phyloP scores from a whole-genome alignment of 2,113 vertebrate species.

The Misgurnus mizolepis region DNA sequence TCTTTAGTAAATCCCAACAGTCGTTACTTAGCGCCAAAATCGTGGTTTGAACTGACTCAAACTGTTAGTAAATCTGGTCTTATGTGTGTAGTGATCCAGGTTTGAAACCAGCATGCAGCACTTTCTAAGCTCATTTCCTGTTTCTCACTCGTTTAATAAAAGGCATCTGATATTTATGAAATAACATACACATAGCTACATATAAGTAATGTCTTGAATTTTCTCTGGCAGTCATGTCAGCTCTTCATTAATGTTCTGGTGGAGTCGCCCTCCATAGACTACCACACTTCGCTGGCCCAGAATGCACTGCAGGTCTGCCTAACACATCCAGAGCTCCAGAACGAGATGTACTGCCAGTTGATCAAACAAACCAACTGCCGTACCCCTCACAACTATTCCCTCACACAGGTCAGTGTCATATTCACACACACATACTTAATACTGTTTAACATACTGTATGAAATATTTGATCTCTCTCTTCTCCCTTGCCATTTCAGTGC shows the following conservation, averaged over 20 bases:
- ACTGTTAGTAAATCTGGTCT: too few species aligned
- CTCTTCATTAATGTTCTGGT: constrained; percentile 90
- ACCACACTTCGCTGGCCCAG: constrained; percentile 88
- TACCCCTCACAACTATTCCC: constrained; percentile 80
- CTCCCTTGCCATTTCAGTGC: constrained; percentile 68
- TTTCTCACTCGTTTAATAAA: too few species aligned
- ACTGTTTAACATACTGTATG: background rate
- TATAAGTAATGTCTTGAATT: background rate
- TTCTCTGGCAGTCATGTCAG: constrained; percentile 81
- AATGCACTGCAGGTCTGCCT: constrained; percentile 88
- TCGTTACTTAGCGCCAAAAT: too few species aligned
- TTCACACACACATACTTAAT: background rate
- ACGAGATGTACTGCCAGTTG: constrained; percentile 88
- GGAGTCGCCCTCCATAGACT: constrained; percentile 86
- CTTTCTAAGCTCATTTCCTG: too few species aligned
- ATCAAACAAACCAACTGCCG: constrained; percentile 84
- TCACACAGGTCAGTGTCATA: constrained; percentile 81
- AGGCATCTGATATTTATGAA: too few species aligned
- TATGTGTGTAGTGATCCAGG: too few species aligned
- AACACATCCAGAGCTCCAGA: constrained; percentile 86
- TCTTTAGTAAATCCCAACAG: too few species aligned
- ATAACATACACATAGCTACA: background rate
- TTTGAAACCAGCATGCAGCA: too few species aligned
- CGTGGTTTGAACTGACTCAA: too few species aligned
- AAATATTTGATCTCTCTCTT: background rate